These are phyloP conservation scores for Melanerpes aurifrons DNA, from an alignment of 2,113 vertebrate species.

Conservation along the genomic window DNA sequence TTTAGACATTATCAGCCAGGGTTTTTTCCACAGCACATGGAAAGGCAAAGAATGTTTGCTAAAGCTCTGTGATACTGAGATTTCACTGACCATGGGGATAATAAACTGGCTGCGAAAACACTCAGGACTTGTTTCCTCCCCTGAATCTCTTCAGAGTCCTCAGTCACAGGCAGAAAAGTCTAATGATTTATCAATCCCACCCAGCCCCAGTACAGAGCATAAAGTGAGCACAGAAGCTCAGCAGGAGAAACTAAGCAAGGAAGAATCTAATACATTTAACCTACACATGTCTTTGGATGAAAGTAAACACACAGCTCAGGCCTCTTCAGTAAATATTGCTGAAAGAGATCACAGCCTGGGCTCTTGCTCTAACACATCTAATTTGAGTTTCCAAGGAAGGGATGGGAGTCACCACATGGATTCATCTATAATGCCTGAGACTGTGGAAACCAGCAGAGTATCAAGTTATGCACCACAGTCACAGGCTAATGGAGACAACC, in stretches of 20 bases:
- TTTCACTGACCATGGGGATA: slow-evolving; percentile 86
- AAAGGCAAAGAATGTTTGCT: slow-evolving; percentile 87
- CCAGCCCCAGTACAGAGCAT: not conserved
- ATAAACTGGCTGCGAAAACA: slow-evolving; percentile 85
- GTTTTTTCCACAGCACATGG: slow-evolving; percentile 85
- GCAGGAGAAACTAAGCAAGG: not conserved
- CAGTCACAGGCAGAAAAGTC: slow-evolving; percentile 5
- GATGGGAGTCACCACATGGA: not conserved
- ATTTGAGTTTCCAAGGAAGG: not conserved
- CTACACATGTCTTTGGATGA: not conserved
- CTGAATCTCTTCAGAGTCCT: slow-evolving; percentile 36
- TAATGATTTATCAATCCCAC: not conserved
- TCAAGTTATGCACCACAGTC: not conserved
- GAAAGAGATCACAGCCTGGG: not conserved
- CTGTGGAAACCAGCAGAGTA: not conserved
- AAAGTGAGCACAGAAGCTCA: not conserved
- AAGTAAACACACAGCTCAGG: not conserved
- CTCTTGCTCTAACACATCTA: not conserved
- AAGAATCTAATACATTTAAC: not conserved
- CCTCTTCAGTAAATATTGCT: not conserved
- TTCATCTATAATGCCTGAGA: not conserved
- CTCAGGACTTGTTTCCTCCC: slow-evolving; percentile 27
- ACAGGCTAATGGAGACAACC: not conserved
- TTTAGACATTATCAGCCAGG: slow-evolving; percentile 80
- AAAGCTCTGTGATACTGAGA: slow-evolving; percentile 87